Evolutionary conservation across 2,797 vertebrate genomes (phyloP), one percentile per base, ranked within the genome.

Genomic region (Alca torda): DNA sequence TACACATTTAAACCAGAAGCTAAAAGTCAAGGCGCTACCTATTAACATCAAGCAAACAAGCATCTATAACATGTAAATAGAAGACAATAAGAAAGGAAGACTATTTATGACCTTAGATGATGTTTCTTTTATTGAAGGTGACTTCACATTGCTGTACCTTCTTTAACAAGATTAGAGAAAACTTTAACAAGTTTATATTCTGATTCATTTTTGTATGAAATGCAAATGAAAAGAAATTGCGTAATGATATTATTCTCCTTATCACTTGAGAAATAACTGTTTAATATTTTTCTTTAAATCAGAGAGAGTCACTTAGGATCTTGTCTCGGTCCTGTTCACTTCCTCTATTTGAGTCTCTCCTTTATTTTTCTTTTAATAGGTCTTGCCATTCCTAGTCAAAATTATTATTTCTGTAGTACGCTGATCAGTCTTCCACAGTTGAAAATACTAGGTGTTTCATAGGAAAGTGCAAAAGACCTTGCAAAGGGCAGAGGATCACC

Each of bases 81-180:
- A 70, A 50, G 1, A 4, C 30, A 86, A 16, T 48, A 61, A n/a
- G 37, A 79, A 92, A 86, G 45, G 9, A 72, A 59, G 21, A 30
- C 1, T 75, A 10, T 53, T 92, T 68, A 82, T 74, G 43, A 4
- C 24, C 69, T 81, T 87, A 65, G n/a, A 23, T 79, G 18, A 43
- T 23, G 3, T 60, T 93, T 86, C 56, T 70, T 63, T 68, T 84
- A 73, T 43, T 89, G 67, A 95, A 95, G 76, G 82, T 96, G 67
- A 93, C 45, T 89, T 19, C 78, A 78, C 56, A 68, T 70, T 35
- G 14, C n/a, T 70, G 51, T 83, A 75, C 15, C 33, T 89, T 61
- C 67, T n/a, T 89, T 90, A 96, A 96, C 6, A 13, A 94, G 39
- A 79, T 89, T 96, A 91, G 65, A 80, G 51, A 91, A 90, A 4